Conservation (phyloP, 1,140 invertebrate species). For the Oryzaephilus surinamensis region DNA sequence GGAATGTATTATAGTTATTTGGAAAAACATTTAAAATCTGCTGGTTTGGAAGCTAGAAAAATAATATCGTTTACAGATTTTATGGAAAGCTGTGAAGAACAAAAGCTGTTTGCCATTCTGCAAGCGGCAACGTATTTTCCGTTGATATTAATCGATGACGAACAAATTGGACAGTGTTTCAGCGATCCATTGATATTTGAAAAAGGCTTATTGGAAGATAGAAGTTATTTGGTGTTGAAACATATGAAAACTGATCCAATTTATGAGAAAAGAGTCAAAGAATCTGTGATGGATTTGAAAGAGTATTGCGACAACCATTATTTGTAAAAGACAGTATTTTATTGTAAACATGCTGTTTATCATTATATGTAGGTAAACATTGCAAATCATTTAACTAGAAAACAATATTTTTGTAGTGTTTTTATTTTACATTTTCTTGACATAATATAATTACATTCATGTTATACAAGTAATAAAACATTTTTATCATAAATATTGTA, state of each 20-base stretch:
- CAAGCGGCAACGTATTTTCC: slow-evolving; percentile 22
- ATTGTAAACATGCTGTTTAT: too few relatives aligned
- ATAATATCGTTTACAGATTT: slow-evolving; percentile 20
- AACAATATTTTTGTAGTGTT: too few relatives aligned
- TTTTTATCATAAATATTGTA: too few relatives aligned
- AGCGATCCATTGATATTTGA: slow-evolving; percentile 11
- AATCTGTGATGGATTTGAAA: slow-evolving; percentile 21
- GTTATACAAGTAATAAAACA: too few relatives aligned
- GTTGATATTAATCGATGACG: slow-evolving; percentile 14
- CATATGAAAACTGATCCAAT: slow-evolving; percentile 15
- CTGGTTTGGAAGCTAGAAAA: slow-evolving; percentile 10
- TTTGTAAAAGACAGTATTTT: too few relatives aligned
- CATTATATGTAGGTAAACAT: too few relatives aligned
- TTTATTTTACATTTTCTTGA: too few relatives aligned
- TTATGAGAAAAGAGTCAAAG: slow-evolving; percentile 14
- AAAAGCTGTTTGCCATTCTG: slow-evolving; percentile 21
- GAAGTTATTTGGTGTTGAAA: slow-evolving; percentile 15
- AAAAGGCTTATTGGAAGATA: slow-evolving; percentile 15
- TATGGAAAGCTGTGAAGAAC: slow-evolving; percentile 19
- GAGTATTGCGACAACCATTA: slow-evolving; percentile 19
- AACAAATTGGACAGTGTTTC: slow-evolving; percentile 15
- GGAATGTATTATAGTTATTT: slow-evolving; percentile 21
- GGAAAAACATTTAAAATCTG: slow-evolving; percentile 14
- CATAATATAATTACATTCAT: too few relatives aligned
- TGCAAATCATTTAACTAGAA: too few relatives aligned